Conservation (phyloP, 1,140 invertebrate species). For the Chlorops oryzae region DNA sequence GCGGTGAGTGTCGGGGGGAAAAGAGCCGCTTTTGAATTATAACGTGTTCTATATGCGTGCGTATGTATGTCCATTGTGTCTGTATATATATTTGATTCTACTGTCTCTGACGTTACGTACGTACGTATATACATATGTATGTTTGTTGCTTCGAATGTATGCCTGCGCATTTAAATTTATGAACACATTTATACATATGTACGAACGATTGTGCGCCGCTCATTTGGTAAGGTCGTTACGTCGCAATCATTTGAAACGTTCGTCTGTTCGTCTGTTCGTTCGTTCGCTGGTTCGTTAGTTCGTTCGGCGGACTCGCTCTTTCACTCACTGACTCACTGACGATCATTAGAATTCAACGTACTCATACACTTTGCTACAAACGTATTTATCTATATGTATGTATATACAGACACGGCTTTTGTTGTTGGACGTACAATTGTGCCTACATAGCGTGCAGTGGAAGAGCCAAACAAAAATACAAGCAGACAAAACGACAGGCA, state of each 20-base stretch:
- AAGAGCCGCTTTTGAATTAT: no score
- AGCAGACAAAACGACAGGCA: background rate
- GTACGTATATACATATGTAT: background rate
- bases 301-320: background rate
- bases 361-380: background rate
- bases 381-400: background rate
- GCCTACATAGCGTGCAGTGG: background rate
- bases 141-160: no score
- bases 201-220: background rate
- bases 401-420: background rate
- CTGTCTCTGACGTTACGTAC: no score
- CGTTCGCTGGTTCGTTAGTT: background rate
- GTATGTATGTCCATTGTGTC: no score
- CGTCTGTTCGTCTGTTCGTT: background rate
- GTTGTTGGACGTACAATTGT: no score
- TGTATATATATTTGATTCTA: no score
- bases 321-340: background rate
- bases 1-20: no score
- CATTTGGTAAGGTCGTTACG: background rate
- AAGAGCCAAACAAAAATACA: background rate
- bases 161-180: background rate
- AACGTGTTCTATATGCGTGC: no score
- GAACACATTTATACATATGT: background rate
- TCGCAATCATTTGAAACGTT: no score
- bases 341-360: background rate